phyloP scores from a whole-genome alignment of 2,888 invertebrate genomes.

The Hypena proboscidalis region DNA sequence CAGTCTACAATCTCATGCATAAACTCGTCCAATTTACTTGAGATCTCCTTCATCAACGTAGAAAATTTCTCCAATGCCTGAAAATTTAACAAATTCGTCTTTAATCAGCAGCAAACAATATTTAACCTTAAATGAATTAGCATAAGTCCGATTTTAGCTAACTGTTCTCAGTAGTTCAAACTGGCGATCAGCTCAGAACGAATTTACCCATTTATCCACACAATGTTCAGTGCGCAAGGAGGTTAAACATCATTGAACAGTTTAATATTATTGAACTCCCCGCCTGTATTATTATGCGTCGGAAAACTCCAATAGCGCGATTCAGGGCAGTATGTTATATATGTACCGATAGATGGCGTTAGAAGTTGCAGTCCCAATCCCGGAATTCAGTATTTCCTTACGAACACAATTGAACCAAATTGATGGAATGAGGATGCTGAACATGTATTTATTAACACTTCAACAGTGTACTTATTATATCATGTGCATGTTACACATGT shows the following conservation, averaged over 20 bases:
- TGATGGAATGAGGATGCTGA: too few species aligned
- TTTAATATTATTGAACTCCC: constrained; percentile 3
- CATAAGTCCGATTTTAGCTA: neutral
- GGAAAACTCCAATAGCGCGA: constrained; percentile 43
- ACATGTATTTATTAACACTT: too few species aligned
- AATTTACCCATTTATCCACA: constrained; percentile 61
- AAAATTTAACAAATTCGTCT: constrained; percentile 47
- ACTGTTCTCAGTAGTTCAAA: constrained; percentile 62
- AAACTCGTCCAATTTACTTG: constrained; percentile 93
- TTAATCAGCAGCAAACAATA: neutral
- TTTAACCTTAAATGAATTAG: neutral
- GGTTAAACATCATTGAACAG: constrained; percentile 65
- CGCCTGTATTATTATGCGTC: neutral
- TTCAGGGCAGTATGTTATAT: constrained; percentile 21
- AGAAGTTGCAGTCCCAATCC: neutral
- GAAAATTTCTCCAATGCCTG: constrained; percentile 98
- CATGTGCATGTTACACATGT: too few species aligned
- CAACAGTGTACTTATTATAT: too few species aligned
- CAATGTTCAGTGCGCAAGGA: constrained; percentile 74
- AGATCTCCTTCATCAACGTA: constrained; percentile 95
- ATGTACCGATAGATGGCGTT: constrained; percentile 37
- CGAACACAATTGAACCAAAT: neutral
- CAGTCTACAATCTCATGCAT: constrained; percentile 95
- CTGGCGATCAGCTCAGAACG: constrained; percentile 63
- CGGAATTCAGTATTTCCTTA: neutral